Evolutionary conservation across 2,888 invertebrate species (phyloP), one percentile per base, ranked within the genome.

Genomic region (Capitulum mitella): DNA sequence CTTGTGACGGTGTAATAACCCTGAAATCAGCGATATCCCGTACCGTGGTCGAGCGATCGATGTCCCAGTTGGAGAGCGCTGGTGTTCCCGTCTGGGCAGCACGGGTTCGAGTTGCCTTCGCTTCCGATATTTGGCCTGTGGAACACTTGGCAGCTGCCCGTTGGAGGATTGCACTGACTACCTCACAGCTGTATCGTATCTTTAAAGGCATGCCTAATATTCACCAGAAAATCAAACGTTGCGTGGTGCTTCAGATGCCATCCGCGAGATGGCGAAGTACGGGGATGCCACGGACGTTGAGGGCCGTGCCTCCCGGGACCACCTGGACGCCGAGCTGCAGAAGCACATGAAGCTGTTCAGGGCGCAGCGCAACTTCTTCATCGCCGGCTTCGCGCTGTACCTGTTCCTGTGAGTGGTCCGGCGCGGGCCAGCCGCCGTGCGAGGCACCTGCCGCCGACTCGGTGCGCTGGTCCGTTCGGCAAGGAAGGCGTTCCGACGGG

Each of bases 361-460:
- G 79, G 97, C 99, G 0, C 99, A 99, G 86, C 90, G 99, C 79
- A 99, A 99, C 87, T 96, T 98, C 85, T 98, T 98, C 87, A 98
- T 99, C 83, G 95, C 97, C 80, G 98, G 98, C 29, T 98, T 98
- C 86, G 90, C 98, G 0, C 89, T 99, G n/a, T 97, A 98, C 85
- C 80, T 82, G 29, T 82, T 80, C 80, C 79, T 82, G 81, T 82
- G 79, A 81, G 81, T 43, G 40, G 22, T 2, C 26, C 40, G 26
- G 43, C n/a, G 29, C 32, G n/a, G 32, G 3, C 22, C n/a, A n/a
- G n/a, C n/a, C n/a, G n/a, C n/a, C n/a, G n/a, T n/a, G n/a, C n/a
- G n/a, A n/a, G n/a, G n/a, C n/a, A n/a, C n/a, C n/a, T n/a, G n/a
- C n/a, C n/a, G n/a, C n/a, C n/a, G n/a, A n/a, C n/a, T n/a, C n/a